These are phyloP conservation scores for Leptobrachium leishanense DNA, from an alignment of 2,113 vertebrate species.

Conservation along the genomic window DNA sequence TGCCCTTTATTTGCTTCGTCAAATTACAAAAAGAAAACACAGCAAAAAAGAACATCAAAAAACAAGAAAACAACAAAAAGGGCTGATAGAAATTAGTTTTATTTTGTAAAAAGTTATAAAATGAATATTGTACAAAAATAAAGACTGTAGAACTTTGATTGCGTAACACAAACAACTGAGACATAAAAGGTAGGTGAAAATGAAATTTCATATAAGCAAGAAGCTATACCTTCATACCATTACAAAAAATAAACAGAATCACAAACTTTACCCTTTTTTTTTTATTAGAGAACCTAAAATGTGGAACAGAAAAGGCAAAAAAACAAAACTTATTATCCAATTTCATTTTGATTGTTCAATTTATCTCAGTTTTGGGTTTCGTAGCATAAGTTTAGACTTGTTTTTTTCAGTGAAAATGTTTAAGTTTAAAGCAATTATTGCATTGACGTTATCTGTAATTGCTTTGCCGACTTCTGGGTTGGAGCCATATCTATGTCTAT, in stretches of 20 bases:
- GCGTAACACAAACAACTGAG: slow-evolving; percentile 90
- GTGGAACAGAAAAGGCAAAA: neutral
- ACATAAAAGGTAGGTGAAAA: slow-evolving; percentile 73
- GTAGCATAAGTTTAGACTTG: no score
- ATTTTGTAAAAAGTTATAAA: slow-evolving; percentile 99
- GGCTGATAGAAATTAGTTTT: slow-evolving; percentile 92
- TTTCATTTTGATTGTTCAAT: no score
- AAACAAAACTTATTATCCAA: no score
- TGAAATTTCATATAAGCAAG: slow-evolving; percentile 70
- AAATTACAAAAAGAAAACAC: no score
- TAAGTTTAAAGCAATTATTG: no score
- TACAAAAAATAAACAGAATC: slow-evolving; percentile 57
- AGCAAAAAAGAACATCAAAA: neutral
- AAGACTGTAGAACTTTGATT: slow-evolving; percentile 99
- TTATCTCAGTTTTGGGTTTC: no score
- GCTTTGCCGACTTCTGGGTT: no score
- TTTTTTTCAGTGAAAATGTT: no score
- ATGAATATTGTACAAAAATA: slow-evolving; percentile 99
- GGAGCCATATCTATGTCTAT: no score
- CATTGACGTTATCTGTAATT: no score
- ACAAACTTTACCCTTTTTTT: slow-evolving; percentile 80
- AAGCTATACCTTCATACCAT: slow-evolving; percentile 58
- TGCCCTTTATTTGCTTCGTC: no score
- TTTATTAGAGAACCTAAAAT: neutral
- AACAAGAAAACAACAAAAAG: slow-evolving; percentile 26